These are phyloP conservation scores for Lutraria rhynchaena DNA, from an alignment of 1,140 invertebrate genomes.

Conservation along the genomic window DNA sequence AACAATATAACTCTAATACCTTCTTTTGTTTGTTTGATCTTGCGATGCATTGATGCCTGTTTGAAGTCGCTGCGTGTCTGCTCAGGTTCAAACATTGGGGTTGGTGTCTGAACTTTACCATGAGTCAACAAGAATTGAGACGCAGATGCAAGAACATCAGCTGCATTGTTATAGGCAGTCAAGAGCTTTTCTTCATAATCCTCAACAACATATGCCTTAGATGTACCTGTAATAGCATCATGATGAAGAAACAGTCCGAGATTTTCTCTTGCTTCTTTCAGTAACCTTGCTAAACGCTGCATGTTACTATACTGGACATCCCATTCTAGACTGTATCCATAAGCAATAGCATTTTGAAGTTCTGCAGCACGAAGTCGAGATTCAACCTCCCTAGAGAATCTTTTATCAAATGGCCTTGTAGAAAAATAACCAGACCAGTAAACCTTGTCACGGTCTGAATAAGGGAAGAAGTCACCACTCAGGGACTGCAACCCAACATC, in stretches of 20 bases:
- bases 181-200: slow-evolving; percentile 94
- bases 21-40: slow-evolving; percentile 57
- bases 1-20: slow-evolving; percentile 71
- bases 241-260: slow-evolving; percentile 98
- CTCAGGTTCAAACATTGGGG: slow-evolving; percentile 69
- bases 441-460: slow-evolving; percentile 96
- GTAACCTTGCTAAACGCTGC: slow-evolving; percentile 66
- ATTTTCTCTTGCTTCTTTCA: slow-evolving; percentile 88
- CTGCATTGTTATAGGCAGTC: slow-evolving; percentile 65
- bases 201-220: slow-evolving; percentile 93
- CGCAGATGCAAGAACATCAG: slow-evolving; percentile 66
- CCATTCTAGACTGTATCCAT: slow-evolving; percentile 68
- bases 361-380: slow-evolving; percentile 87
- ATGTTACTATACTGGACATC: slow-evolving; percentile 51
- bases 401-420: slow-evolving; percentile 96
- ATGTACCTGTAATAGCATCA: slow-evolving; percentile 98
- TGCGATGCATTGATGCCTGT: slow-evolving; percentile 59
- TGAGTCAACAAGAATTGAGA: slow-evolving; percentile 69
- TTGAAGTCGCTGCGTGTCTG: slow-evolving; percentile 55
- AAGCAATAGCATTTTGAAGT: slow-evolving; percentile 72
- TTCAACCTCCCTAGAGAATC: slow-evolving; percentile 92
- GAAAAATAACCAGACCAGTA: slow-evolving; percentile 99
- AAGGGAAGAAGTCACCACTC: slow-evolving; percentile 98
- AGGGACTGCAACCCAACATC: slow-evolving; percentile 90
- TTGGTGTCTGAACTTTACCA: slow-evolving; percentile 63